Base-by-base conservation (phyloP, 37 sponge, comb jelly and placozoan genomes). In the Spongia lamella region DNA sequence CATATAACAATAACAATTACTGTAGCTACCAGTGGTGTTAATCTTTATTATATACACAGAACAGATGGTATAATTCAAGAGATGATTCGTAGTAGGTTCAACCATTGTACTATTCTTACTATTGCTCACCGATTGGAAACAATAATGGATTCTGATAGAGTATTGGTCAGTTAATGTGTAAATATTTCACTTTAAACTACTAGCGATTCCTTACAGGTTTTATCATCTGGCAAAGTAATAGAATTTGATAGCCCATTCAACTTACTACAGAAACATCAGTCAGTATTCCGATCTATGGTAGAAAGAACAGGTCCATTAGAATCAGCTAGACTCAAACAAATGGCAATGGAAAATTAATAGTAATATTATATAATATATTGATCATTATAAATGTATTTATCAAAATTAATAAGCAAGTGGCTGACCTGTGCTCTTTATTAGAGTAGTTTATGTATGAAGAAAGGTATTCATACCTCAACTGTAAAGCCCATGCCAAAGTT, bases 101-200 rank as follows among this genome's bases (percentile, higher is more conserved):
- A n/a, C n/a, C n/a, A n/a, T n/a, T n/a, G n/a, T n/a, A n/a, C n/a
- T n/a, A n/a, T n/a, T n/a, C n/a, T n/a, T n/a, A 89, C 93, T 35
- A 89, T 95, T 38, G 96, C 96, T 35, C 96, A 95, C 56, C 86
- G 96, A 6, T 63, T 95, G 17, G 82, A 95, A 70, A 95, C 96
- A 22, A 86, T 95, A 39, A 95, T 95, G 85, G 96, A 95, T 31
- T 83, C 75, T 32, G 86, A 88, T 54, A 81, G 77, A 34, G 77
- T 93, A 51, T 63, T 93, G 87, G 94, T 93, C 63, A 47, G 72
- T 33, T 54, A 15, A 61, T 16, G 20, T n/a, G n/a, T n/a, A n/a
- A n/a, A n/a, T n/a, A 56, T 14, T 11, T 60, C 61, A 19, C 0
- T 1, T 14, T 15, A 52, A 20, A 52, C 17, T 20, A 20, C 17